These are phyloP conservation scores for Scatophagus argus DNA, from an alignment of 2,113 vertebrate genomes.

Conservation along the genomic window DNA sequence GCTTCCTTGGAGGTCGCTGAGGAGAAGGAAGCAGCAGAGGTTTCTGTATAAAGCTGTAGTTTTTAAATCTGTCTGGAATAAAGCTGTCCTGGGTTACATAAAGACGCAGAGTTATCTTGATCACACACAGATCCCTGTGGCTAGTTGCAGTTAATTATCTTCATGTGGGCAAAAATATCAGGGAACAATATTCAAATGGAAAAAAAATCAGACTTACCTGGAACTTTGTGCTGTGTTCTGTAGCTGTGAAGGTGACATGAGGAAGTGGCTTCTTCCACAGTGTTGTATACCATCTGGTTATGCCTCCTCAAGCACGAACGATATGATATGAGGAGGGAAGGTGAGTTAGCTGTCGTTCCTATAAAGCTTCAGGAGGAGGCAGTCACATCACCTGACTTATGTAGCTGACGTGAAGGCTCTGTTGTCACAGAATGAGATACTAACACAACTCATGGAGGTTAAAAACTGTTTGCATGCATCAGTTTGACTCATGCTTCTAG, in stretches of 20 bases:
- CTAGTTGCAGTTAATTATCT: not conserved
- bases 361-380: constrained; percentile 40
- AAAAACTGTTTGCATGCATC: not conserved
- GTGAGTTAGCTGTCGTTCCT: constrained; percentile 21
- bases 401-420: not conserved
- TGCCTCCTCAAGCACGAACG: constrained; percentile 8
- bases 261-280: not conserved
- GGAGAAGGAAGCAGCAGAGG: not conserved
- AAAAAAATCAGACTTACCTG: constrained; percentile 43
- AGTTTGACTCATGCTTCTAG: too few species aligned
- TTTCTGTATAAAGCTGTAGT: not conserved
- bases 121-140: not conserved
- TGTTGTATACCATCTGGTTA: constrained; percentile 18
- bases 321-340: constrained; percentile 11
- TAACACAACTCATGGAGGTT: not conserved
- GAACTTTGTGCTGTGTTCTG: constrained; percentile 1
- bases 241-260: not conserved
- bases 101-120: not conserved
- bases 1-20: not conserved
- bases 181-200: not conserved
- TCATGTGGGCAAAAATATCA: not conserved
- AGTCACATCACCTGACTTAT: constrained; percentile 25
- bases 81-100: not conserved
- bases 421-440: not conserved
- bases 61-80: not conserved